A percentile compares a stretch with the other conserved stretches of the same genome.
phyloP scores from a whole-genome alignment of 2,113 vertebrate genomes.

The Carassius auratus region DNA sequence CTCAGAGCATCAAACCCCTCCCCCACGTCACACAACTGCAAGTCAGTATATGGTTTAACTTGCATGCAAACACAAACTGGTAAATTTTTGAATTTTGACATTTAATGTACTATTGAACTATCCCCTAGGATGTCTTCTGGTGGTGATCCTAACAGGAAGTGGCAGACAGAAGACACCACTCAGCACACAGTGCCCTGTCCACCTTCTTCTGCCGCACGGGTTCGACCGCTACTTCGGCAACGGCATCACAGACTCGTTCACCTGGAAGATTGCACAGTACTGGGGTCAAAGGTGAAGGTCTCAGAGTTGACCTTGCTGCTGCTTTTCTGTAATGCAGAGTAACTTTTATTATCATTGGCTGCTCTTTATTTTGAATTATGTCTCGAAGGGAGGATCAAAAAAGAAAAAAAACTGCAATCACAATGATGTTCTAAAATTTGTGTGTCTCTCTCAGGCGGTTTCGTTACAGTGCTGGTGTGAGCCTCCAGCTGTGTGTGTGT shows the following conservation, averaged over 20 bases:
- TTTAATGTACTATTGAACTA: not conserved
- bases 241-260: conserved; percentile 59
- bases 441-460: conserved; percentile 51
- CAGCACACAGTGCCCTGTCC: conserved; percentile 35
- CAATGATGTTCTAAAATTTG: not conserved
- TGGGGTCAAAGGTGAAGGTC: conserved; percentile 60
- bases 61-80: not conserved
- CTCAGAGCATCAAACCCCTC: conserved; percentile 40
- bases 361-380: not conserved
- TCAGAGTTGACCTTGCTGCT: not conserved
- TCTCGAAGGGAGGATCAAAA: not conserved
- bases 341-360: not conserved
- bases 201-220: conserved; percentile 61
- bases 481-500: conserved; percentile 63
- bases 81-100: not conserved
- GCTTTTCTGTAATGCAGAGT: not conserved
- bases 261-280: conserved; percentile 42
- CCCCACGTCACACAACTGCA: conserved; percentile 30
- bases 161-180: not conserved
- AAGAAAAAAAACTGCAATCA: not conserved
- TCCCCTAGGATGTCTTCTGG: conserved; percentile 21
- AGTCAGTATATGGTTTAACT: conserved; percentile 10
- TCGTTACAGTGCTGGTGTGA: conserved; percentile 61
- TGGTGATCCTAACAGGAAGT: conserved; percentile 56
- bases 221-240: conserved; percentile 52